Conservation (phyloP, 2,113 vertebrate species). For the Nanorana parkeri region DNA sequence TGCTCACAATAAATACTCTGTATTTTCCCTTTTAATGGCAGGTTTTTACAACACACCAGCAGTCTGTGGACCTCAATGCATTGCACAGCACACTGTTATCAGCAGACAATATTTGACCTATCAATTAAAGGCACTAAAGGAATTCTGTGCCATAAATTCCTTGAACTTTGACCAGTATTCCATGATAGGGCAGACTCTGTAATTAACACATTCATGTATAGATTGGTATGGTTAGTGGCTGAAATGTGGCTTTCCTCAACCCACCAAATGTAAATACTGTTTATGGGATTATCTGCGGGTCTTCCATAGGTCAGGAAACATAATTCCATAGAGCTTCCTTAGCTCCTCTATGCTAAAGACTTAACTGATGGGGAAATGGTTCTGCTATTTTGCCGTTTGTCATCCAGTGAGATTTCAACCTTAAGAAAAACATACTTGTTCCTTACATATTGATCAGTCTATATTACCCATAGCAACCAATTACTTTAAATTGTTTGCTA, state of each 20-base stretch:
- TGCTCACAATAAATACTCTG: too few relatives aligned
- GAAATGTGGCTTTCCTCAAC: slow-evolving; percentile 10
- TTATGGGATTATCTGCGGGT: slow-evolving; percentile 2
- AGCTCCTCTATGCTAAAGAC: not conserved
- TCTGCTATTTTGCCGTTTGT: too few relatives aligned
- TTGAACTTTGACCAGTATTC: slow-evolving; percentile 24
- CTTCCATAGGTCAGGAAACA: slow-evolving; percentile 10
- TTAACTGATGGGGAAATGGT: not conserved
- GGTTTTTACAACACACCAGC: too few relatives aligned
- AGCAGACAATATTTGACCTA: not conserved
- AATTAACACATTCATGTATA: not conserved
- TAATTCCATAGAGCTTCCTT: slow-evolving; percentile 4
- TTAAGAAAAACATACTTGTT: too few relatives aligned
- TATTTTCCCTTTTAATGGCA: too few relatives aligned
- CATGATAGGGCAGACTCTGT: not conserved
- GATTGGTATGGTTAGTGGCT: not conserved
- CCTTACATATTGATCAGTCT: too few relatives aligned
- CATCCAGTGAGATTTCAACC: too few relatives aligned
- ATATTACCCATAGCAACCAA: too few relatives aligned
- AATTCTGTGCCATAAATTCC: slow-evolving; percentile 9
- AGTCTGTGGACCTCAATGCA: not conserved
- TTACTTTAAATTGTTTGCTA: too few relatives aligned
- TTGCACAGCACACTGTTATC: not conserved
- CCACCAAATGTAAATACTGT: slow-evolving; percentile 35
- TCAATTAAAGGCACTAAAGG: not conserved